Conservation (phyloP, 64 coral and sea anemone genomes). For the Stylophora pistillata region DNA sequence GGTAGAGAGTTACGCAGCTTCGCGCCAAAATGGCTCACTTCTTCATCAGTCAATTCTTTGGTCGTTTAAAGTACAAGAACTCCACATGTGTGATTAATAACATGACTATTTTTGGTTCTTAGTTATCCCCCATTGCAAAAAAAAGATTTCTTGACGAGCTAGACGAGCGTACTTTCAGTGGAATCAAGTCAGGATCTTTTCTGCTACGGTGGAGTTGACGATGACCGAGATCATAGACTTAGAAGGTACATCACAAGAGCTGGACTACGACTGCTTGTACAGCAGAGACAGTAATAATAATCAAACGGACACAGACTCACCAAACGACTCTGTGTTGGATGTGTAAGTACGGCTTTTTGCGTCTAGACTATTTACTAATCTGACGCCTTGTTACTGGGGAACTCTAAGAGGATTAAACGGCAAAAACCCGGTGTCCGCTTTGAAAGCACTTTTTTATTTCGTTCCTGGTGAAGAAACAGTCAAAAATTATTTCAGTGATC, state of each 20-base stretch:
- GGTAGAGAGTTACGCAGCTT: too few species aligned
- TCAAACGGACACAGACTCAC: not conserved
- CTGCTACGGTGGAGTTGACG: not conserved
- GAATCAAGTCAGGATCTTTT: not conserved
- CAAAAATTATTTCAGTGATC: too few species aligned
- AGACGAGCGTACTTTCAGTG: not conserved
- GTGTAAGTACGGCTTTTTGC: not conserved
- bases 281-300: not conserved
- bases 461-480: too few species aligned
- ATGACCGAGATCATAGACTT: conserved; percentile 34
- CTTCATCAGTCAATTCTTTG: too few species aligned
- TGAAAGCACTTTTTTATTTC: too few species aligned
- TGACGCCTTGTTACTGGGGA: too few species aligned
- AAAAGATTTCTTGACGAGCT: not conserved
- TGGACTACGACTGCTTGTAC: conserved; percentile 35
- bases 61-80: too few species aligned
- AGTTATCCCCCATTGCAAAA: not conserved
- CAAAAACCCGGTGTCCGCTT: too few species aligned
- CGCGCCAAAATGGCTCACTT: too few species aligned
- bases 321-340: conserved; percentile 1
- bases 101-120: too few species aligned
- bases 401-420: too few species aligned
- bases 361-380: not conserved
- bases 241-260: not conserved
- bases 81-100: too few species aligned